Conservation (phyloP, 2,113 vertebrate genomes). For the Mixornis gularis region DNA sequence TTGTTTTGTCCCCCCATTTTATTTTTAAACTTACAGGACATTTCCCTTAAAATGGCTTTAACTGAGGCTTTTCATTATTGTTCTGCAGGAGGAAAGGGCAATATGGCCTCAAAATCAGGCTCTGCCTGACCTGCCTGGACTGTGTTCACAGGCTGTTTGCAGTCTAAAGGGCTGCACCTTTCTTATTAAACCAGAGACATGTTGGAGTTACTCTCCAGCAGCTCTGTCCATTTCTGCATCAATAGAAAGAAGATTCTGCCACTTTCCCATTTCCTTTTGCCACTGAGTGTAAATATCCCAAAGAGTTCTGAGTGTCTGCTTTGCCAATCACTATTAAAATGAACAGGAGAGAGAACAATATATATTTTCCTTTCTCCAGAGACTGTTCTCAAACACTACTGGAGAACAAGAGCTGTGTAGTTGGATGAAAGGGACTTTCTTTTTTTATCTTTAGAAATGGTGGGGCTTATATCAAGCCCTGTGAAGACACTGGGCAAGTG, state of each 20-base stretch:
- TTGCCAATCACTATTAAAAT: background rate
- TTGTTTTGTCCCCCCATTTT: slow-evolving; percentile 1
- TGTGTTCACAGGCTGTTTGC: background rate
- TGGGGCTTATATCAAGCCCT: background rate
- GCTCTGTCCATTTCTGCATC: background rate
- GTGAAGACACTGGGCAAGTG: background rate
- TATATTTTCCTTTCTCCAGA: background rate
- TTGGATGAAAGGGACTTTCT: background rate
- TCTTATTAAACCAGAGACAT: background rate
- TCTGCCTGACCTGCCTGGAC: rapidly evolving
- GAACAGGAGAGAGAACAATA: background rate
- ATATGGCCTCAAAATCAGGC: background rate
- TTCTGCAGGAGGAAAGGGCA: background rate
- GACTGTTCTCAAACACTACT: background rate
- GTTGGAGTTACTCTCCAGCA: background rate
- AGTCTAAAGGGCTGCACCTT: background rate
- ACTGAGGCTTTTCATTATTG: background rate
- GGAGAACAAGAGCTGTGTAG: background rate
- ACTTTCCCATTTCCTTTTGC: background rate
- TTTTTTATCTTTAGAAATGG: background rate
- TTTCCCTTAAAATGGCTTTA: slow-evolving; percentile 2
- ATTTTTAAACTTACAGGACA: slow-evolving; percentile 33
- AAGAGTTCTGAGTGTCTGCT: background rate
- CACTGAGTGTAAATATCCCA: background rate
- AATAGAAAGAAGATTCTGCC: background rate